These are phyloP conservation scores for Chrysina gloriosa DNA, from an alignment of 2,888 invertebrate species.

Conservation along the genomic window DNA sequence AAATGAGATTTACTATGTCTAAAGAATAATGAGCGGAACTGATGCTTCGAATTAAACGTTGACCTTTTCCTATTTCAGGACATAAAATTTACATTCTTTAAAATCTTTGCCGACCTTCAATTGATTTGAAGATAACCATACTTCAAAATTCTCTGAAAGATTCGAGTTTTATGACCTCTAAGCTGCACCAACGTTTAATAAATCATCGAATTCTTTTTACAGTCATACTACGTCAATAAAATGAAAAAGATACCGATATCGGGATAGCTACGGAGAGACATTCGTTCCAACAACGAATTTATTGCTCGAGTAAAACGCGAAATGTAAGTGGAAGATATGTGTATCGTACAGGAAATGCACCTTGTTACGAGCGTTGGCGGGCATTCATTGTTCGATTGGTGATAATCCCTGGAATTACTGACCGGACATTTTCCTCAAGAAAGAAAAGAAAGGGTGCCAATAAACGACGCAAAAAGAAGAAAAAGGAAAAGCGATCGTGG, in stretches of 20 bases:
- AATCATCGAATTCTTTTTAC: background rate
- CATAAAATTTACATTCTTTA: too few relatives aligned
- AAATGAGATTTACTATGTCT: too few relatives aligned
- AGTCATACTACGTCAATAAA: background rate
- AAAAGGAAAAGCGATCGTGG: conserved; percentile 7
- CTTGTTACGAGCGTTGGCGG: conserved; percentile 42
- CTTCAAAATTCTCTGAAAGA: too few relatives aligned
- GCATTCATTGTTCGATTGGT: conserved; percentile 44
- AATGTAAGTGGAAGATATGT: conserved; percentile 36
- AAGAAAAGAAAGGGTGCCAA: conserved; percentile 45
- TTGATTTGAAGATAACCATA: too few relatives aligned
- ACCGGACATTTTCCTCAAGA: conserved; percentile 47
- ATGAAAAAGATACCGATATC: background rate
- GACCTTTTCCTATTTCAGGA: too few relatives aligned
- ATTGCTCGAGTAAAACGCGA: conserved; percentile 6
- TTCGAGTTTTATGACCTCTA: background rate
- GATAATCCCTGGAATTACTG: conserved; percentile 48
- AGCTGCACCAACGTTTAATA: background rate
- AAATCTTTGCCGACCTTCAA: too few relatives aligned
- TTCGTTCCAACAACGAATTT: background rate
- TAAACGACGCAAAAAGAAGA: conserved; percentile 47
- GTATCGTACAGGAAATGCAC: conserved; percentile 44
- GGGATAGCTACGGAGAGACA: background rate
- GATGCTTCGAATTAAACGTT: too few relatives aligned
- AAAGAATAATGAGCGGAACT: too few relatives aligned